A percentile compares a stretch with the other conserved stretches of the same genome.
Evolutionary conservation across 2,113 vertebrate species (phyloP).

Genomic region (Larimichthys crocea): DNA sequence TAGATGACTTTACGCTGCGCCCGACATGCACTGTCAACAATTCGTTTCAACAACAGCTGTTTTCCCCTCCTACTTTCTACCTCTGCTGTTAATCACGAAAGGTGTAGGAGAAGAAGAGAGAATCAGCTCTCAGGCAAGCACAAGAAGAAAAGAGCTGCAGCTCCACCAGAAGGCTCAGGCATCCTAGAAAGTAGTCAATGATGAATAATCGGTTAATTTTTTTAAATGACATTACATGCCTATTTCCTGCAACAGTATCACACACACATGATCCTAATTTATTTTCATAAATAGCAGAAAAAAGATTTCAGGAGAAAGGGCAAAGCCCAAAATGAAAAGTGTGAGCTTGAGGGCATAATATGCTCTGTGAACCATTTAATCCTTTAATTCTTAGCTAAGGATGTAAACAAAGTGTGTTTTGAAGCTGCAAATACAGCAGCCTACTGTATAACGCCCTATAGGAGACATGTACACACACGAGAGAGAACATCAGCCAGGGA

Average conservation of each 20-base stretch:
- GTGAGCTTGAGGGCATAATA: not conserved
- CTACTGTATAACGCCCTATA: not conserved
- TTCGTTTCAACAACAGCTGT: conserved; percentile 63
- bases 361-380: conserved; percentile 27
- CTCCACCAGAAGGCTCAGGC: conserved; percentile 30
- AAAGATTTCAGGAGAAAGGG: conserved; percentile 15
- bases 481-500: conserved; percentile 34
- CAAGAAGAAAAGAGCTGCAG: not conserved
- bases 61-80: conserved; percentile 37
- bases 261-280: not conserved
- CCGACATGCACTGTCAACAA: conserved; percentile 50
- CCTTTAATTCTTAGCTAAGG: conserved; percentile 22
- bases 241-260: conserved; percentile 33
- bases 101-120: conserved; percentile 12
- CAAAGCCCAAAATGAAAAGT: conserved; percentile 9
- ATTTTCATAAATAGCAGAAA: conserved; percentile 17
- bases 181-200: conserved; percentile 18
- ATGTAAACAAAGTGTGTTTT: conserved; percentile 35
- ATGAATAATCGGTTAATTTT: conserved; percentile 36
- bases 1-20: conserved; percentile 39
- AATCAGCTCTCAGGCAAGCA: conserved; percentile 10
- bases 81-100: conserved; percentile 38
- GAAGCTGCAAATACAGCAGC: conserved; percentile 20
- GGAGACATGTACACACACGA: conserved; percentile 36
- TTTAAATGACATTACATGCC: not conserved